Evolutionary conservation across 2,888 invertebrate genomes (phyloP).

Genomic region (Noctua fimbriata): DNA sequence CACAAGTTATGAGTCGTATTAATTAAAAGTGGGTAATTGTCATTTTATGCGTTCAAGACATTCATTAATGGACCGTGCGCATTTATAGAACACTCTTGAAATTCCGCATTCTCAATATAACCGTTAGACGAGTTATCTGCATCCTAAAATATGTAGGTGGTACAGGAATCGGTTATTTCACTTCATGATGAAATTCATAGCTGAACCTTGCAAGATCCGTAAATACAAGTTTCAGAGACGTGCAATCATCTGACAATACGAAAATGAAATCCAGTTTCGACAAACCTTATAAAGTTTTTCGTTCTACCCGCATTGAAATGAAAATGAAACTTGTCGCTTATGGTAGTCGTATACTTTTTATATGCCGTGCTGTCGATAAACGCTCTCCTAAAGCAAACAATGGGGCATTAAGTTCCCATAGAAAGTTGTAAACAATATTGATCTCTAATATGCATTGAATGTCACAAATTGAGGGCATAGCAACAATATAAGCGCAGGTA

Average conservation of each 20-base stretch:
- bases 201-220: slow-evolving; percentile 1
- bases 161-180: slow-evolving; percentile 20
- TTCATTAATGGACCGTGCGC: slow-evolving; percentile 51
- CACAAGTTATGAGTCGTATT: slow-evolving; percentile 56
- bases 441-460: slow-evolving; percentile 69
- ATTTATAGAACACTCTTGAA: slow-evolving; percentile 42
- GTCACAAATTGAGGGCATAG: slow-evolving; percentile 65
- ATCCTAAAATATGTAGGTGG: slow-evolving; percentile 24
- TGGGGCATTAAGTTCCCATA: slow-evolving; percentile 80
- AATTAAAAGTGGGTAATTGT: slow-evolving; percentile 58
- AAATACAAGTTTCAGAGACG: slow-evolving; percentile 13
- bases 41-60: slow-evolving; percentile 51
- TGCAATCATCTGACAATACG: background rate
- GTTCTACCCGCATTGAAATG: slow-evolving; percentile 44
- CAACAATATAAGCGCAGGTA: slow-evolving; percentile 47
- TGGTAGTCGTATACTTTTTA: slow-evolving; percentile 44
- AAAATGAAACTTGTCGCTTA: slow-evolving; percentile 62
- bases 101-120: slow-evolving; percentile 47
- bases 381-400: slow-evolving; percentile 71
- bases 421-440: slow-evolving; percentile 84
- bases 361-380: slow-evolving; percentile 48
- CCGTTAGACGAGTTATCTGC: slow-evolving; percentile 47
- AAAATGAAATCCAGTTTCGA: slow-evolving; percentile 32
- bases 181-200: slow-evolving; percentile 9
- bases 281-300: background rate